Percentiles rank a stretch among this genome's conserved stretches.
Conservation (phyloP, 2,797 vertebrate species). For the Octomys mimax region DNA sequence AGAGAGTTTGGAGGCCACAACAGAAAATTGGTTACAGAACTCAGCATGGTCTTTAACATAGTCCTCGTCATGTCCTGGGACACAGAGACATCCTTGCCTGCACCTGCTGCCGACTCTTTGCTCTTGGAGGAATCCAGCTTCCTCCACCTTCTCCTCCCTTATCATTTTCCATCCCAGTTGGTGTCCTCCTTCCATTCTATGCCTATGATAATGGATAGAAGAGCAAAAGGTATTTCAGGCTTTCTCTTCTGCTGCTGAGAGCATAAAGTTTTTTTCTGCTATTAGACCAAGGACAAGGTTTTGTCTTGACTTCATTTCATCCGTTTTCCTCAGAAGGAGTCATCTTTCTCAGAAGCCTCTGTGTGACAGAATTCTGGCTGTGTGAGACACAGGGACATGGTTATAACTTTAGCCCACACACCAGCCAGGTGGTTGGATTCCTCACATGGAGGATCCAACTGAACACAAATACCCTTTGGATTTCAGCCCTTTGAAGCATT, state of each 20-base stretch:
- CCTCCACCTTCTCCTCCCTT: fast-evolving
- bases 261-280: background rate
- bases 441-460: fast-evolving
- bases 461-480: fast-evolving
- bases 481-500: background rate
- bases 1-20: background rate
- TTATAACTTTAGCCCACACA: background rate
- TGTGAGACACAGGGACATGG: background rate
- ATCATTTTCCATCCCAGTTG: background rate
- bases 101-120: background rate
- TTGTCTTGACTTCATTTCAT: background rate
- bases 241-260: background rate
- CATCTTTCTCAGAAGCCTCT: background rate
- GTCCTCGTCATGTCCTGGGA: background rate
- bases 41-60: background rate
- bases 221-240: background rate
- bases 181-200: background rate
- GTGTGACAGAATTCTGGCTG: background rate
- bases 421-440: background rate
- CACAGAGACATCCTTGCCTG: background rate
- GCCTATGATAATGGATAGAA: fast-evolving
- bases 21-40: background rate
- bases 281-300: background rate
- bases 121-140: background rate
- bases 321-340: background rate